phyloP scores from a whole-genome alignment of 1,140 invertebrate species.

The Drosophila bifasciata region DNA sequence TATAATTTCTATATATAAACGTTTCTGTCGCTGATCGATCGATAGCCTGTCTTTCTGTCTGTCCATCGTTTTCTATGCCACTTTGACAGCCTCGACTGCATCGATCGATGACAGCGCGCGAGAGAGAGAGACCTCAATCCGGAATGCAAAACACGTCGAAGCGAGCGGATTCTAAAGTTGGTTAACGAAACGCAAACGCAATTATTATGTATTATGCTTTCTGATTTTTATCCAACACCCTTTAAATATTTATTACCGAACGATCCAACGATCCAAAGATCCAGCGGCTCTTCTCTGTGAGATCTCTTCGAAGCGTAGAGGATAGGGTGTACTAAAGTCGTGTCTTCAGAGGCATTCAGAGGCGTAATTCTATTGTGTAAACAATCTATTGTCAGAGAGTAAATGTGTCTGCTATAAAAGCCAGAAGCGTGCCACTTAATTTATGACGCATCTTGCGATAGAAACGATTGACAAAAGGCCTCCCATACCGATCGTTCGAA shows the following conservation, averaged over 20 bases:
- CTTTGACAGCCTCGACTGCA: conserved; percentile 47
- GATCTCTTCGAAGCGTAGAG: not conserved
- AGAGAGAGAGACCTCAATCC: conserved; percentile 3
- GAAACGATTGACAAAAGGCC: conserved; percentile 36
- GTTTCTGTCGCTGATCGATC: conserved; percentile 36
- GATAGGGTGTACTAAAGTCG: conserved; percentile 41
- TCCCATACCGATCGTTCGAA: not conserved
- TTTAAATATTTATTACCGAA: conserved; percentile 7
- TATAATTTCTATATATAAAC: conserved; percentile 53
- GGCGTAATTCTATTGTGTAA: conserved; percentile 12
- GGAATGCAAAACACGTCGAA: conserved; percentile 57
- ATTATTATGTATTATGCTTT: conserved; percentile 75
- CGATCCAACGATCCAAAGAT: too few relatives aligned
- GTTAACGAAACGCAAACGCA: conserved; percentile 64
- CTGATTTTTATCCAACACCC: conserved; percentile 43
- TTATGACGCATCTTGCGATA: conserved; percentile 34
- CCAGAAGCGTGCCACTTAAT: conserved; percentile 70
- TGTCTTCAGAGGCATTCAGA: not conserved
- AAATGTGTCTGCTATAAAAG: conserved; percentile 47
- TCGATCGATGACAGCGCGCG: conserved; percentile 36
- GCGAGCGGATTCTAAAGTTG: conserved; percentile 64
- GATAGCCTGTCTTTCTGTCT: conserved; percentile 40
- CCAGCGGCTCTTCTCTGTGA: too few relatives aligned
- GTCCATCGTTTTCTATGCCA: conserved; percentile 46
- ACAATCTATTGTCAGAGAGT: conserved; percentile 33